Evolutionary conservation across 2,113 vertebrate species (phyloP).

Genomic region (Pteropus alecto): DNA sequence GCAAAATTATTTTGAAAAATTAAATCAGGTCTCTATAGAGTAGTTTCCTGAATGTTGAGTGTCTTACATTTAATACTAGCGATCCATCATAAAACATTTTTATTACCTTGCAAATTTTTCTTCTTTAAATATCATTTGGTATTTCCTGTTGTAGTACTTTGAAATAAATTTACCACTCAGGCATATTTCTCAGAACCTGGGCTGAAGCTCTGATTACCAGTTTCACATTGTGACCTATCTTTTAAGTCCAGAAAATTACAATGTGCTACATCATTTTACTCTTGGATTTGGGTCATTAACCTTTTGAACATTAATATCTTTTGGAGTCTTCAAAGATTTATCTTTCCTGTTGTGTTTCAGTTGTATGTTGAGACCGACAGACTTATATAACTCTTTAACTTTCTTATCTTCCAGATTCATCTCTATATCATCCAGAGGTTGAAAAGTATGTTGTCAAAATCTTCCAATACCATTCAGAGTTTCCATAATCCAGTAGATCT

Average conservation of each 20-base stretch:
- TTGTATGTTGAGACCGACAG: background rate
- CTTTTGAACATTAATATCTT: background rate
- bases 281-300: slow-evolving; percentile 14
- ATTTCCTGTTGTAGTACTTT: slow-evolving; percentile 8
- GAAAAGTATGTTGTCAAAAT: background rate
- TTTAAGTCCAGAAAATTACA: slow-evolving; percentile 30
- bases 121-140: slow-evolving; percentile 64
- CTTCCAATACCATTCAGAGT: background rate
- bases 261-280: background rate
- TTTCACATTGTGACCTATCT: background rate
- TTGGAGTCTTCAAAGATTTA: background rate
- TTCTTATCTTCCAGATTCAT: background rate
- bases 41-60: slow-evolving; percentile 30
- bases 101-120: slow-evolving; percentile 65
- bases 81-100: slow-evolving; percentile 59
- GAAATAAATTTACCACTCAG: slow-evolving; percentile 27
- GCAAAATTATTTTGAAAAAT: slow-evolving; percentile 73
- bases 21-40: slow-evolving; percentile 65
- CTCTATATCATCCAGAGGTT: background rate
- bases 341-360: background rate
- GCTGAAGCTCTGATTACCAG: background rate
- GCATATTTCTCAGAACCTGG: slow-evolving; percentile 24
- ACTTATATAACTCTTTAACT: background rate
- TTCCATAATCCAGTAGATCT: background rate
- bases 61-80: slow-evolving; percentile 55